These are phyloP conservation scores for Anoplolepis gracilipes DNA, from an alignment of 1,140 invertebrate species.

Conservation along the genomic window DNA sequence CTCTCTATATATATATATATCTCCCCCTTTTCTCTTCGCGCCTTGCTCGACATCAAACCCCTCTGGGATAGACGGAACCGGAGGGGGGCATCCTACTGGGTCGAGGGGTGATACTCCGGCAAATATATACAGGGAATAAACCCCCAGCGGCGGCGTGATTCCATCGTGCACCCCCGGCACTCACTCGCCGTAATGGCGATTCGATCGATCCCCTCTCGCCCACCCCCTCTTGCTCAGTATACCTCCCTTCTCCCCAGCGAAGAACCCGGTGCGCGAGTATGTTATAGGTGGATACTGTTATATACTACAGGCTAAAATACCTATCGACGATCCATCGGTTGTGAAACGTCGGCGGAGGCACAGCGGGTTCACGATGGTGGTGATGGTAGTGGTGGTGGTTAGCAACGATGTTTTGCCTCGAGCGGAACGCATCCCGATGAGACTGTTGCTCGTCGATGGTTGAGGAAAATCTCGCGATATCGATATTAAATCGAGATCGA, in stretches of 20 bases:
- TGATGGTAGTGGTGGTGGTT: constrained; percentile 58
- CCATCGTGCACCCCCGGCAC: constrained; percentile 81
- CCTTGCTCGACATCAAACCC: constrained; percentile 72
- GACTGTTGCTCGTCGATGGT: constrained; percentile 8
- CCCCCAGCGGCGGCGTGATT: constrained; percentile 83
- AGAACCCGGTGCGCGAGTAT: constrained; percentile 63
- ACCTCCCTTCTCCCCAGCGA: constrained; percentile 44
- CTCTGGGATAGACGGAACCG: constrained; percentile 55
- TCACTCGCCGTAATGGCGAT: constrained; percentile 84
- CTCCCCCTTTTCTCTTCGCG: constrained; percentile 52
- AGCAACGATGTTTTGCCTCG: constrained; percentile 59
- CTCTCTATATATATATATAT: constrained; percentile 36
- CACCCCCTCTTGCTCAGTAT: neutral
- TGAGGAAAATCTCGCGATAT: constrained; percentile 14
- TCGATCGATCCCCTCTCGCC: constrained; percentile 80
- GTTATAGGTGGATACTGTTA: constrained; percentile 73
- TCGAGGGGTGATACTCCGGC: constrained; percentile 80
- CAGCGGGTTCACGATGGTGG: constrained; percentile 44
- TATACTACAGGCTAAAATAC: constrained; percentile 78
- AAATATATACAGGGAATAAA: constrained; percentile 84
- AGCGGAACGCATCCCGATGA: constrained; percentile 56
- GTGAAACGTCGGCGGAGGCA: constrained; percentile 53
- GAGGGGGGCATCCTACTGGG: constrained; percentile 73
- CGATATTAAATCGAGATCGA: neutral
- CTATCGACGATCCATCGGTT: constrained; percentile 75